Evolutionary conservation across 1,140 invertebrate species (phyloP), one percentile per base, ranked within the genome.

Genomic region (Druon quercuslanigerum): DNA sequence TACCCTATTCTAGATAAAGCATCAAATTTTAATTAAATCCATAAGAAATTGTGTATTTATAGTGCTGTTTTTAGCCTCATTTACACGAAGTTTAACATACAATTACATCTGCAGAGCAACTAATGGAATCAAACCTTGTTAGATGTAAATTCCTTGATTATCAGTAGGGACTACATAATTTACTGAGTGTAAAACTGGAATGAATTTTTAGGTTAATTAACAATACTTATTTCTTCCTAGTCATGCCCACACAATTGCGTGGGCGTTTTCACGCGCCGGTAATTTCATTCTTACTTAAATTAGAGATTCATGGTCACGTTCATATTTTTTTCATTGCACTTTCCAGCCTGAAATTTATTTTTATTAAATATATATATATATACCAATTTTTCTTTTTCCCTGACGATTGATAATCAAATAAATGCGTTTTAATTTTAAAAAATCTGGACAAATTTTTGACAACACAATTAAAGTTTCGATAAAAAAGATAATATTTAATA

Each of bases 151-250:
- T 46, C 60, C 40, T 66, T 66, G n/a, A 66, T 66, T 66, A 66
- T 40, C 25, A 40, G 33, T n/a, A 66, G 25, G 33, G 57, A 33
- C 57, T 25, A 33, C 57, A 33, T 60, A 16, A 60, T 4, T 4
- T 66, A n/a, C 25, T 9, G 40, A 66, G 60, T 66, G 20, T 14
- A 12, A 20, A 40, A 33, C 9, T 13, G 40, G 60, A 33, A 66
- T 66, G 60, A 16, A 66, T 66, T 66, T 66, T 66, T 40, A 66
- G 33, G 60, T 66, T 66, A 66, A 66, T 66, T 66, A 66, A 66
- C n/a, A 33, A 66, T 66, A 46, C 33, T 7, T 16, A 33, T 66
- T 66, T 20, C 25, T 40, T 60, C 40, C 57, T 25, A 66, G 60
- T n/a, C 25, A 20, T 40, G 40, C 46, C 52, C 51, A 74, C 52